phyloP scores from a whole-genome alignment of 2,113 vertebrate genomes.

The Amphiprion percula region DNA sequence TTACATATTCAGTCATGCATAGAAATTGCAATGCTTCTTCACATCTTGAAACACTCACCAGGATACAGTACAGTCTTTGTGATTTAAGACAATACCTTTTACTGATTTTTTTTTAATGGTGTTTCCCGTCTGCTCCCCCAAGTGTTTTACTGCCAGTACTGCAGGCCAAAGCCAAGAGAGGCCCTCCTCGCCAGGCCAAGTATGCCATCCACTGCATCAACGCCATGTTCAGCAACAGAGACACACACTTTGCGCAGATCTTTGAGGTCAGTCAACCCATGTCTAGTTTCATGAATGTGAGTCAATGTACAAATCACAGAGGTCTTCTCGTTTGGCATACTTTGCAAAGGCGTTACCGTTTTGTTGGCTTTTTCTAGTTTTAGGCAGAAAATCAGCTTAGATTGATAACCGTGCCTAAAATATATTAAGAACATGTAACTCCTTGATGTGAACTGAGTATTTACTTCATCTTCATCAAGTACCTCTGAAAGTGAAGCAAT shows the following conservation, averaged over 20 bases:
- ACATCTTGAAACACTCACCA: not conserved
- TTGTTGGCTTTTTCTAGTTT: too few species aligned
- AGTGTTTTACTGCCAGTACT: conserved; percentile 96
- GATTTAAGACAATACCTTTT: not conserved
- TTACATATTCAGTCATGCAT: not conserved
- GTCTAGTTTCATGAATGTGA: not conserved
- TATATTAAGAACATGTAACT: too few species aligned
- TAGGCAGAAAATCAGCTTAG: too few species aligned
- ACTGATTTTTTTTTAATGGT: conserved; percentile 4
- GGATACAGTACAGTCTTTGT: not conserved
- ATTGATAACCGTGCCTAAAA: too few species aligned
- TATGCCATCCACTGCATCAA: conserved; percentile 98
- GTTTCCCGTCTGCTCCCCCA: conserved; percentile 54
- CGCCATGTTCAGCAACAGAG: conserved; percentile 97
- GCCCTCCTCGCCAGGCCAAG: conserved; percentile 96
- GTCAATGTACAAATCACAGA: too few species aligned
- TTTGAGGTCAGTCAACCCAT: conserved; percentile 90
- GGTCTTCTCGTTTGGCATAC: too few species aligned
- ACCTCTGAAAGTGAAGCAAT: too few species aligned
- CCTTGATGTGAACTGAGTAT: too few species aligned
- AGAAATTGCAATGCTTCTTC: not conserved
- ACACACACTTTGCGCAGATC: conserved; percentile 98
- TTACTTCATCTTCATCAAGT: too few species aligned
- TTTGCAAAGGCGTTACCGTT: too few species aligned
- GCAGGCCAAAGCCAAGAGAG: conserved; percentile 98